Evolutionary conservation across 2,113 vertebrate species (phyloP), one percentile per base, ranked within the genome.

Genomic region (Tichodroma muraria): DNA sequence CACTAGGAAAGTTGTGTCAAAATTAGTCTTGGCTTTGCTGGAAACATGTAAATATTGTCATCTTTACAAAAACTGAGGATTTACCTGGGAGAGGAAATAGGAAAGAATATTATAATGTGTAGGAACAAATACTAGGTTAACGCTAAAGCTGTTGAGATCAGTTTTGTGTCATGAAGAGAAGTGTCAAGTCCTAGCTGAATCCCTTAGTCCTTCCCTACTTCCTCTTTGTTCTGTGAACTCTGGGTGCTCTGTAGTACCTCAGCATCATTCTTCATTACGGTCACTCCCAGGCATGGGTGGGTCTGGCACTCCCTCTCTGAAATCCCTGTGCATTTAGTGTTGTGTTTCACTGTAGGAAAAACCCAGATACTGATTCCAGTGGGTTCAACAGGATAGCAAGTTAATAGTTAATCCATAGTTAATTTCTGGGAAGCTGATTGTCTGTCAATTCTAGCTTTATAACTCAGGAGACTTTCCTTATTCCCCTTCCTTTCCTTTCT

Each of bases 391-490:
- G 65, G 60, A 38, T 69, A 50, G 16, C 30, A 81, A 35, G 19
- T 93, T 85, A 38, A 31, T 38, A 70, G 68, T 70, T 52, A 70
- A 52, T 38, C 44, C 44, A n/a, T 19, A 40, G 18, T 90, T 87
- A n/a, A 19, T 85, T 91, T 86, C 40, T 85, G 30, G 56, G 44
- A 38, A 86, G 38, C 30, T 85, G 68, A n/a, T 90, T 91, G 64
- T 92, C 50, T 0, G 0, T 89, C 23, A 6, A 1, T 85, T 86
- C 56, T 82, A n/a, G 50, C 91, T 83, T 92, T 88, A 31, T 65
- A 83, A 92, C 94, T 96, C 93, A 95, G 95, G 95, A 93, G 56
- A 83, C 33, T 91, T 92, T 81, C 76, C 86, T 84, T 85, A 53
- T 27, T 92, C 85, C 70, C 57, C 81, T 80, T 56, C 75, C 52